Evolutionary conservation across 2,797 vertebrate species (phyloP).

Genomic region (Hoplostethus mediterraneus): DNA sequence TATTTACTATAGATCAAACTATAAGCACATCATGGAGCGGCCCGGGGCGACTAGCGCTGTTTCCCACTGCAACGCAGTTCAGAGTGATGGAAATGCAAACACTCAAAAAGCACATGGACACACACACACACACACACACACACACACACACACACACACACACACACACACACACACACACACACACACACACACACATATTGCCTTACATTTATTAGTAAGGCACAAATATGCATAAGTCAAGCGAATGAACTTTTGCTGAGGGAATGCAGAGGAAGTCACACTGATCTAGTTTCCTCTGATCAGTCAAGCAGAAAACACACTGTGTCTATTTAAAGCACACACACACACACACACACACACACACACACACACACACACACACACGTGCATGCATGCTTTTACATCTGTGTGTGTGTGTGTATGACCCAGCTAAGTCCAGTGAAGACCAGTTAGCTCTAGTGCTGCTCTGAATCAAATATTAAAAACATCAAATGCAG

Average conservation of each 20-base stretch:
- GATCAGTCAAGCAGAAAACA: constrained; percentile 68
- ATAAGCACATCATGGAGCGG: constrained; percentile 17
- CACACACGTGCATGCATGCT: neutral
- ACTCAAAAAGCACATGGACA: constrained; percentile 2
- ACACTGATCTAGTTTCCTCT: constrained; percentile 71
- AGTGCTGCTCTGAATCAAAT: constrained; percentile 39
- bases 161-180: constrained; percentile 18
- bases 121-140: constrained; percentile 13
- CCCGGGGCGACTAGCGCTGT: constrained; percentile 18
- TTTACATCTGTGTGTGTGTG: constrained; percentile 9
- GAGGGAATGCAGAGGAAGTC: constrained; percentile 56
- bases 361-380: constrained; percentile 18
- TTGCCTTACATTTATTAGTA: too few relatives aligned
- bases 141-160: constrained; percentile 12
- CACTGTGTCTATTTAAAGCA: constrained; percentile 57
- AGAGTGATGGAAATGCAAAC: too few relatives aligned
- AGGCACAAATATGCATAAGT: constrained; percentile 55
- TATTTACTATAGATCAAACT: neutral
- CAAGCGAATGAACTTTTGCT: constrained; percentile 59
- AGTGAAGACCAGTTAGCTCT: constrained; percentile 26
- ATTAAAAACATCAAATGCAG: constrained; percentile 50
- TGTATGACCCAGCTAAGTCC: constrained; percentile 37
- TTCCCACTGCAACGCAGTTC: neutral
- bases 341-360: constrained; percentile 21
- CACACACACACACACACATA: constrained; percentile 13